A percentile compares a stretch with the other conserved stretches of the same genome.
Evolutionary conservation across 2,888 invertebrate species (phyloP).

Genomic region (Dynastes maya): DNA sequence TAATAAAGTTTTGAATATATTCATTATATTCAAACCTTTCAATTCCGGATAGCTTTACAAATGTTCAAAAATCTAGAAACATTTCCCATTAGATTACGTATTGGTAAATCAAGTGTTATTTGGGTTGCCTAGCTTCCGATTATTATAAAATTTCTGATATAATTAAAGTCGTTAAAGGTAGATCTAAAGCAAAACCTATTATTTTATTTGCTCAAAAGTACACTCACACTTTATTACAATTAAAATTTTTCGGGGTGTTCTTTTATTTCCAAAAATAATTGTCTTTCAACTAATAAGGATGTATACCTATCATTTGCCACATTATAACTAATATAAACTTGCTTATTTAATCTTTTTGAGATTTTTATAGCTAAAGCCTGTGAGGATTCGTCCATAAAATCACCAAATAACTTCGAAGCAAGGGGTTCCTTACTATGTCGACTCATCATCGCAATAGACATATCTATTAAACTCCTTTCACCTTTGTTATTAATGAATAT

Average conservation of each 20-base stretch:
- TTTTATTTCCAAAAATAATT: constrained; percentile 69
- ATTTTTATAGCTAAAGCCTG: constrained; percentile 66
- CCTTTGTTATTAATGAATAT: constrained; percentile 69
- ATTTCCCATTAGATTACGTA: too few species aligned
- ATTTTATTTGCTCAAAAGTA: too few species aligned
- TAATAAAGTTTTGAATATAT: too few species aligned
- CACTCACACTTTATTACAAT: too few species aligned
- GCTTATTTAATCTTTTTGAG: constrained; percentile 68
- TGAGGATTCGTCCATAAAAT: constrained; percentile 65
- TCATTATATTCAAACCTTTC: too few species aligned
- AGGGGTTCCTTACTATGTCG: constrained; percentile 62
- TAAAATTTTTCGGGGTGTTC: constrained; percentile 66
- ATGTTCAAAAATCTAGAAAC: too few species aligned
- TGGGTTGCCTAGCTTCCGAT: too few species aligned
- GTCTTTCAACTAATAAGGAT: constrained; percentile 67
- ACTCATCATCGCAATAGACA: constrained; percentile 67
- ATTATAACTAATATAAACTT: constrained; percentile 72
- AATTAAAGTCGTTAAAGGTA: too few species aligned
- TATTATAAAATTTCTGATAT: too few species aligned
- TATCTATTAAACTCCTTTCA: constrained; percentile 66
- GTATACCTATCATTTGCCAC: constrained; percentile 65
- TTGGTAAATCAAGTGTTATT: too few species aligned
- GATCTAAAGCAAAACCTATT: too few species aligned
- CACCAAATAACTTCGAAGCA: constrained; percentile 68
- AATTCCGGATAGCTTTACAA: too few species aligned